phyloP scores from a whole-genome alignment of 2,797 vertebrate genomes.

The Tolypeutes matacus region DNA sequence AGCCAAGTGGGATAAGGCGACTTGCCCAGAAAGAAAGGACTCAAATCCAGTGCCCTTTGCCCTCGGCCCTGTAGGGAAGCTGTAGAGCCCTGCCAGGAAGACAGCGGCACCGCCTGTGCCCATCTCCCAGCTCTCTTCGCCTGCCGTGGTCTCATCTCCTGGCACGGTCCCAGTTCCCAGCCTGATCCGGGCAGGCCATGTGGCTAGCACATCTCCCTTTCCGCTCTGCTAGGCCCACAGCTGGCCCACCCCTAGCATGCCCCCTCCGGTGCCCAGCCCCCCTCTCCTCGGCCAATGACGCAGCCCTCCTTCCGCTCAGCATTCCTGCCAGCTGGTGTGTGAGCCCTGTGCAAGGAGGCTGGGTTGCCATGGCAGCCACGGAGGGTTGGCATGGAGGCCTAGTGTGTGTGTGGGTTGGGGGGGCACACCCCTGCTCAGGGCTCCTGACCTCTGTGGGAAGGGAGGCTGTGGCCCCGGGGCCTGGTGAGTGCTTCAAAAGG shows the following conservation, averaged over 20 bases:
- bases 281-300: constrained; percentile 60
- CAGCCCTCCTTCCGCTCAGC: constrained; percentile 76
- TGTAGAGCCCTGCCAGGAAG: constrained; percentile 52
- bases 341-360: constrained; percentile 66
- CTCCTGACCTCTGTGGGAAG: constrained; percentile 71
- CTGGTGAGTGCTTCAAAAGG: constrained; percentile 69
- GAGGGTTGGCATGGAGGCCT: constrained; percentile 34
- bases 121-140: constrained; percentile 54
- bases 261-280: constrained; percentile 64
- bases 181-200: constrained; percentile 65
- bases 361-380: constrained; percentile 79
- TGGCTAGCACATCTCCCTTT: constrained; percentile 78
- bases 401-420: background rate
- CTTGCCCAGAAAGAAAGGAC: constrained; percentile 71
- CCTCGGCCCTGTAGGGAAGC: constrained; percentile 61
- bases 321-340: constrained; percentile 82
- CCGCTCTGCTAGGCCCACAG: constrained; percentile 73
- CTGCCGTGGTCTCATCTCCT: constrained; percentile 70
- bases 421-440: constrained; percentile 16
- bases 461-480: constrained; percentile 57
- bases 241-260: constrained; percentile 70
- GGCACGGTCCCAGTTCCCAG: constrained; percentile 31
- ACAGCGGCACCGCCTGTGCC: constrained; percentile 40
- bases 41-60: constrained; percentile 70
- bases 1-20: constrained; percentile 70